Percentiles rank a stretch among this genome's conserved stretches.
Conservation (phyloP, 2,888 invertebrate genomes). For the Marasmarcha lunaedactyla region DNA sequence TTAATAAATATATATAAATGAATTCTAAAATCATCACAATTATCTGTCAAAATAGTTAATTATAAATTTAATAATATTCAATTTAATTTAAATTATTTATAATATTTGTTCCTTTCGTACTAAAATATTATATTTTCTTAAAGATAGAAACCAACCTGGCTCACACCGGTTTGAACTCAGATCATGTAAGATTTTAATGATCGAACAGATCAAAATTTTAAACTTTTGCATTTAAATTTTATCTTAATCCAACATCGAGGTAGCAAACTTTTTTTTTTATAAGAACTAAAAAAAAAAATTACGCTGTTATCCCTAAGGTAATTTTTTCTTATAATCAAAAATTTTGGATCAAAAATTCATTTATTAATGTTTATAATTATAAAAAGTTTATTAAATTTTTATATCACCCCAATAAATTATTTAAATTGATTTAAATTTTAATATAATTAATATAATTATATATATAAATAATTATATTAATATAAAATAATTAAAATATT, state of each 20-base stretch:
- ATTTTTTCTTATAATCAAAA: constrained; percentile 76
- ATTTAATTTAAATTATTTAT: constrained; percentile 54
- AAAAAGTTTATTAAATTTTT: constrained; percentile 73
- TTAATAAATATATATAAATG: constrained; percentile 58
- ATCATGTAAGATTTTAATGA: constrained; percentile 88
- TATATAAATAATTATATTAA: no score
- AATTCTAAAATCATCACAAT: constrained; percentile 80
- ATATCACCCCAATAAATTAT: constrained; percentile 75
- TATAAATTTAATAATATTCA: constrained; percentile 32
- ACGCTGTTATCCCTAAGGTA: constrained; percentile 90
- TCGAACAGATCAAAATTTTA: constrained; percentile 83
- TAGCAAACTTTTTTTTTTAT: constrained; percentile 83
- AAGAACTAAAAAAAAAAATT: constrained; percentile 80
- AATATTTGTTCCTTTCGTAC: constrained; percentile 84
- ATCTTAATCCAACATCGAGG: constrained; percentile 92
- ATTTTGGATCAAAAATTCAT: constrained; percentile 66
- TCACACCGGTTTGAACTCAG: constrained; percentile 89
- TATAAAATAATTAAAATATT: no score
- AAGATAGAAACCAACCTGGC: constrained; percentile 90
- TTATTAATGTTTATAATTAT: constrained; percentile 33
- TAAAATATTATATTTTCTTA: constrained; percentile 70
- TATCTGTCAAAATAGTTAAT: constrained; percentile 73
- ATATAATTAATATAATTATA: no score
- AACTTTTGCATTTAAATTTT: constrained; percentile 75
- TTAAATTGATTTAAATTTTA: constrained; percentile 27